Evolutionary conservation across 2,113 vertebrate genomes (phyloP).

Genomic region (Gymnobelideus leadbeateri): DNA sequence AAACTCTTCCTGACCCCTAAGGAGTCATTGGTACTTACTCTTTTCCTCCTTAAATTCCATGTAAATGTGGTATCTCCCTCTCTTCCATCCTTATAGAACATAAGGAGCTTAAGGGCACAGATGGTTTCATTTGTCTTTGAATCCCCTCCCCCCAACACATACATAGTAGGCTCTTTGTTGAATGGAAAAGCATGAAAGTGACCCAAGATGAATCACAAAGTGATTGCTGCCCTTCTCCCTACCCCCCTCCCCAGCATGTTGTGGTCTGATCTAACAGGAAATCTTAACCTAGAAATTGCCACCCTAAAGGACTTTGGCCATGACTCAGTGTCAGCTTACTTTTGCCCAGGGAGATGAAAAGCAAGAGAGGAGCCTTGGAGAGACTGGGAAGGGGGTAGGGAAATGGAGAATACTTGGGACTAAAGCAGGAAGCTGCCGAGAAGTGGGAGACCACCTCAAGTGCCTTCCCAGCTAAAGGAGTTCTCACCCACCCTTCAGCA

Average conservation of each 20-base stretch:
- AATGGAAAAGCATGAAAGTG: too few relatives aligned
- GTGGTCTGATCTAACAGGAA: neutral
- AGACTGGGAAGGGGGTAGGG: neutral
- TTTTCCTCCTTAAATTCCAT: neutral
- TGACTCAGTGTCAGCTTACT: neutral
- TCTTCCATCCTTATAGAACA: neutral
- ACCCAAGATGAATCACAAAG: neutral
- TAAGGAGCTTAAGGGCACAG: neutral
- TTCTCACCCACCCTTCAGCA: too few relatives aligned
- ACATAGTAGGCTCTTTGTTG: too few relatives aligned
- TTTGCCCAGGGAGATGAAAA: too few relatives aligned
- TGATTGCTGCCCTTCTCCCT: too few relatives aligned
- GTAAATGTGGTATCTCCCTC: neutral
- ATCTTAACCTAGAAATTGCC: neutral
- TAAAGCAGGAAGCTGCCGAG: neutral
- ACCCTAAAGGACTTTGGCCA: too few relatives aligned
- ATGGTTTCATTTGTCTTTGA: neutral
- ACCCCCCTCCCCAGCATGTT: too few relatives aligned
- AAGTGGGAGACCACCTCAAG: neutral
- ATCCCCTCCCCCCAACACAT: neutral
- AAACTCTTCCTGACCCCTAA: neutral
- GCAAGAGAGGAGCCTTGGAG: neutral
- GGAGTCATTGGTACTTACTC: neutral
- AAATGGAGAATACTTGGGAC: too few relatives aligned
- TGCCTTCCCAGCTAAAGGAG: neutral